Evolutionary conservation across 1,140 invertebrate species (phyloP).

Genomic region (Aleiodes sp.): DNA sequence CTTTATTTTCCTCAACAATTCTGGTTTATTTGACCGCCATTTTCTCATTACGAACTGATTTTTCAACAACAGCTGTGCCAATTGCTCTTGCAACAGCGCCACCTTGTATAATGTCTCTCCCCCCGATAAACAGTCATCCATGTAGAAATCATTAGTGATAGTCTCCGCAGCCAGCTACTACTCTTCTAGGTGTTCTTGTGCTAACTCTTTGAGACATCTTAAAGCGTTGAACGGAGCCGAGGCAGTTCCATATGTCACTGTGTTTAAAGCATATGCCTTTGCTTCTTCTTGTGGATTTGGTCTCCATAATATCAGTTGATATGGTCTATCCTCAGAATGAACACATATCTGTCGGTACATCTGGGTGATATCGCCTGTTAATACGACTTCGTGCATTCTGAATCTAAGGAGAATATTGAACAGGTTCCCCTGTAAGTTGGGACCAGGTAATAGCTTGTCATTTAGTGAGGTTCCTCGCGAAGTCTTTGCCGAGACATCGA

Average conservation of each 20-base stretch:
- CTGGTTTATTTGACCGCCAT: no score
- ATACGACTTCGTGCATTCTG: slow-evolving; percentile 39
- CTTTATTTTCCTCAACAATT: no score
- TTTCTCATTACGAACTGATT: no score
- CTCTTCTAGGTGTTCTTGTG: slow-evolving; percentile 23
- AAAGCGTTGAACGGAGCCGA: slow-evolving; percentile 40
- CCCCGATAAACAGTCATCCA: slow-evolving; percentile 41
- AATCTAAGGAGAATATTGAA: slow-evolving; percentile 45
- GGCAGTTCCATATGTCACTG: slow-evolving; percentile 39
- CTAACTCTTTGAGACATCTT: slow-evolving; percentile 37
- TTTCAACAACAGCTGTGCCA: no score
- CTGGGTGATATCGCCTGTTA: slow-evolving; percentile 46
- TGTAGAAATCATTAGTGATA: slow-evolving; percentile 39
- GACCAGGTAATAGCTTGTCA: slow-evolving; percentile 44
- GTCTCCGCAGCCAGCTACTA: slow-evolving; percentile 26
- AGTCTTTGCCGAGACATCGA: slow-evolving; percentile 27
- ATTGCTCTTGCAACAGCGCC: slow-evolving; percentile 26
- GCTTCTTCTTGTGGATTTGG: slow-evolving; percentile 30
- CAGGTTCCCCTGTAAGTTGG: slow-evolving; percentile 50
- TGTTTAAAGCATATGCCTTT: slow-evolving; percentile 35
- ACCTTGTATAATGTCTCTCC: slow-evolving; percentile 22
- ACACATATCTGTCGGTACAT: slow-evolving; percentile 47
- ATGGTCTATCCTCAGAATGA: slow-evolving; percentile 31
- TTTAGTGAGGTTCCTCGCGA: slow-evolving; percentile 41
- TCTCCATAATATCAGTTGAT: slow-evolving; percentile 47